phyloP scores from a whole-genome alignment of 2,113 vertebrate species.

The Syngnathoides biaculeatus region DNA sequence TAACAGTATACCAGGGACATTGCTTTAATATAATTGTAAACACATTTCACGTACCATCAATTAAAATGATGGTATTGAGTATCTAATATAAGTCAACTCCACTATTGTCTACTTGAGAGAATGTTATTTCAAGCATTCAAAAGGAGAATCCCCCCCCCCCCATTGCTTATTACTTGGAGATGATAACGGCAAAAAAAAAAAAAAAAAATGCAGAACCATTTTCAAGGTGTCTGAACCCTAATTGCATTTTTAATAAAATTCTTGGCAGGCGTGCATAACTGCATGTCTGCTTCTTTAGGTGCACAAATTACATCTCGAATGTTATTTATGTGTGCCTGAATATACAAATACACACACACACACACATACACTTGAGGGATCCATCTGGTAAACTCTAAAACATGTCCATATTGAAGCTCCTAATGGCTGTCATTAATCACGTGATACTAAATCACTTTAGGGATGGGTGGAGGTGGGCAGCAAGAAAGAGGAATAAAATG shows the following conservation, averaged over 20 bases:
- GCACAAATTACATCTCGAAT: constrained; percentile 31
- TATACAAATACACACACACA: constrained; percentile 17
- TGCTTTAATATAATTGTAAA: constrained; percentile 10
- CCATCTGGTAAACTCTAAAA: constrained; percentile 60
- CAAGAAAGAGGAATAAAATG: constrained; percentile 34
- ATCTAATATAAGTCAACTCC: constrained; percentile 11
- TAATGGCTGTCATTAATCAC: constrained; percentile 73
- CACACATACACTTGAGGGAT: constrained; percentile 31
- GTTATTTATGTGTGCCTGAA: constrained; percentile 22
- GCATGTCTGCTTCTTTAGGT: constrained; percentile 5
- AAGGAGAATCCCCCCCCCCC: constrained; percentile 36
- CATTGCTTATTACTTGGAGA: constrained; percentile 52
- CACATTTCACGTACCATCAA: constrained; percentile 13
- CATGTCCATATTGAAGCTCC: constrained; percentile 59
- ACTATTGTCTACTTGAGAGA: constrained; percentile 7
- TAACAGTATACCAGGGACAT: not conserved
- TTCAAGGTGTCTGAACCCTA: constrained; percentile 63
- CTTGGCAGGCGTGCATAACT: constrained; percentile 23
- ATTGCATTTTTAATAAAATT: constrained; percentile 67
- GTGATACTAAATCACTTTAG: constrained; percentile 61
- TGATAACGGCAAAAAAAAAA: constrained; percentile 59
- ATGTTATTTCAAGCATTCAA: constrained; percentile 45
- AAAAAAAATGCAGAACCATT: constrained; percentile 51
- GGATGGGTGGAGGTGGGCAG: constrained; percentile 21
- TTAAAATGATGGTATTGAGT: not conserved